A percentile compares a stretch with the other conserved stretches of the same genome.
These are phyloP conservation scores for Tricholauxania praeusta DNA, from an alignment of 2,888 invertebrate genomes.

Conservation along the genomic window DNA sequence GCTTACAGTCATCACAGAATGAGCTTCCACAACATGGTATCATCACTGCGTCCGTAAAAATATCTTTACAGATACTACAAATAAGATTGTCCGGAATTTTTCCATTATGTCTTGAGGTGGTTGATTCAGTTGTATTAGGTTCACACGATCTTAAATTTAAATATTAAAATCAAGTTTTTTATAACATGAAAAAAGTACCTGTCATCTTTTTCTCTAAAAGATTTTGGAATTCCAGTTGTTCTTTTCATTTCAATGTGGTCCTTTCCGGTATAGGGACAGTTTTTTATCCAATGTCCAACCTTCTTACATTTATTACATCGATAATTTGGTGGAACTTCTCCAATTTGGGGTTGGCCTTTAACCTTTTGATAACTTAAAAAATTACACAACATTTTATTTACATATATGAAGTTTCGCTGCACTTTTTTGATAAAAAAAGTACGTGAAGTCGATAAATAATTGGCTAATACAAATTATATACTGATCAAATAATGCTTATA, in stretches of 20 bases:
- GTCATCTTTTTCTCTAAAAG: conserved; percentile 91
- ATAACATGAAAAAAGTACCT: conserved; percentile 68
- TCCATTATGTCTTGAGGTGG: conserved; percentile 68
- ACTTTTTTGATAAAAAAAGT: too few relatives aligned
- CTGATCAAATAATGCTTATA: too few relatives aligned
- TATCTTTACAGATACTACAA: conserved; percentile 92
- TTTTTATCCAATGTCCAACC: conserved; percentile 97
- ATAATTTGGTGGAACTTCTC: conserved; percentile 91
- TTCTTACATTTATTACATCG: conserved; percentile 95
- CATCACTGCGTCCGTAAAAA: conserved; percentile 95
- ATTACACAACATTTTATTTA: not conserved
- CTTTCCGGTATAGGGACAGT: conserved; percentile 79
- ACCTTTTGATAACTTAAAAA: conserved; percentile 84
- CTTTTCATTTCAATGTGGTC: conserved; percentile 85
- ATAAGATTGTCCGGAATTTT: conserved; percentile 91
- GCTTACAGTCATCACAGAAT: conserved; percentile 97
- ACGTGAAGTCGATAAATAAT: too few relatives aligned
- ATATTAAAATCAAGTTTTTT: not conserved
- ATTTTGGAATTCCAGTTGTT: conserved; percentile 96
- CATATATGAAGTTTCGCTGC: too few relatives aligned
- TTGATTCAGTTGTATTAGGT: not conserved
- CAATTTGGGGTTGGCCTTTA: conserved; percentile 88
- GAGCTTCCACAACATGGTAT: conserved; percentile 98
- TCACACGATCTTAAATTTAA: not conserved
- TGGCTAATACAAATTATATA: too few relatives aligned